Percentiles rank a stretch among this genome's conserved stretches.
phyloP scores from a whole-genome alignment of 2,797 vertebrate genomes.

The Girardinus metallicus region DNA sequence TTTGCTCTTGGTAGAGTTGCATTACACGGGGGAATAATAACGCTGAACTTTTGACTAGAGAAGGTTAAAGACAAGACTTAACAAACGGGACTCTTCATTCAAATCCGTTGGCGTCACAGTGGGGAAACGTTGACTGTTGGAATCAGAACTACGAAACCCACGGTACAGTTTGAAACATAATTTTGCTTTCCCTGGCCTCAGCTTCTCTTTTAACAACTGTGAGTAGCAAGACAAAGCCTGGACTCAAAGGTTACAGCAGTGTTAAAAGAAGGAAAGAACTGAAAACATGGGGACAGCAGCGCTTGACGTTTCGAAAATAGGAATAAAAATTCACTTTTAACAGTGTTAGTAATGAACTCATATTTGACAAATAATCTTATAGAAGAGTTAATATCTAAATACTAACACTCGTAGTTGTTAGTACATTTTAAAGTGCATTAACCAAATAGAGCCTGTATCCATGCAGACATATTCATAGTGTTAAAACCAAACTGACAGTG shows the following conservation, averaged over 20 bases:
- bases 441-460: background rate
- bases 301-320: background rate
- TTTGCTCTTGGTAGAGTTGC: background rate
- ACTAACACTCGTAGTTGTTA: background rate
- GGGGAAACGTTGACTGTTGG: background rate
- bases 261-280: background rate
- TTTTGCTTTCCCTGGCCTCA: background rate
- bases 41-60: background rate
- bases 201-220: background rate
- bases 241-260: background rate
- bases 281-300: background rate
- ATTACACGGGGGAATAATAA: background rate
- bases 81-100: background rate
- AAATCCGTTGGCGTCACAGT: background rate
- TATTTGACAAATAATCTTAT: background rate
- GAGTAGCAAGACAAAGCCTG: background rate
- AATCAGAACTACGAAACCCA: background rate
- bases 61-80: background rate
- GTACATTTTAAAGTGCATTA: background rate
- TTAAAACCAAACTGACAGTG: background rate
- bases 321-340: background rate
- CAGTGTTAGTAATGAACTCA: background rate
- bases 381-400: background rate
- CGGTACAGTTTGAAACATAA: background rate
- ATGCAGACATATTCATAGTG: background rate